Percentiles rank a stretch among this genome's conserved stretches.
These are phyloP conservation scores for Chelonia mydas DNA, from an alignment of 2,797 vertebrate species.

Conservation along the genomic window DNA sequence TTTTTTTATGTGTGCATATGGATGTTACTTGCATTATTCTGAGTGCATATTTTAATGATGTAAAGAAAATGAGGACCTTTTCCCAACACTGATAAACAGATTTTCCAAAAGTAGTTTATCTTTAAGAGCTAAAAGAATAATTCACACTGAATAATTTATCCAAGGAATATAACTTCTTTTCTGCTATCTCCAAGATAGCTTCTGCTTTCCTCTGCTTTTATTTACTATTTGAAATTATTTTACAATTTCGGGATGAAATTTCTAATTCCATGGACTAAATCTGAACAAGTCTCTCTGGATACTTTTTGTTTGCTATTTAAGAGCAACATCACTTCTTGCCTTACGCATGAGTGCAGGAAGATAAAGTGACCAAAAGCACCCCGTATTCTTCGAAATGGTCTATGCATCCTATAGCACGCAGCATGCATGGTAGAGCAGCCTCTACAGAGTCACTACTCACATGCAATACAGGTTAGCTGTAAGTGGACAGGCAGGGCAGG, in stretches of 20 bases:
- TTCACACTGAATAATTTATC: neutral
- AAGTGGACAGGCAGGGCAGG: neutral
- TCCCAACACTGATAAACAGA: neutral
- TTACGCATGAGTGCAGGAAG: neutral
- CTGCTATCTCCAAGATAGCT: neutral
- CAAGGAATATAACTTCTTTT: neutral
- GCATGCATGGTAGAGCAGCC: neutral
- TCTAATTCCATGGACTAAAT: neutral
- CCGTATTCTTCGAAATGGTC: neutral
- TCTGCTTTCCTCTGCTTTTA: neutral
- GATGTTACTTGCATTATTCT: neutral
- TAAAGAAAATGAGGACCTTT: neutral
- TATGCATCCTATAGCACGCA: fast-evolving
- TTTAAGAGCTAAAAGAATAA: neutral
- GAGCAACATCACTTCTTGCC: neutral
- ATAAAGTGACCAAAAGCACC: neutral
- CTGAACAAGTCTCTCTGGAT: neutral
- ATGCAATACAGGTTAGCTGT: neutral
- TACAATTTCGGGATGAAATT: neutral
- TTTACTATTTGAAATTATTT: neutral
- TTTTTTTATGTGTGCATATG: neutral
- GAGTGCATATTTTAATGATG: neutral
- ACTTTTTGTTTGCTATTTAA: neutral
- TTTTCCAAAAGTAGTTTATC: neutral
- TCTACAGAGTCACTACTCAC: neutral